A percentile compares a stretch with the other conserved stretches of the same genome.
Evolutionary conservation across 2,888 invertebrate species (phyloP).

Genomic region (Asteroscopus sphinx): DNA sequence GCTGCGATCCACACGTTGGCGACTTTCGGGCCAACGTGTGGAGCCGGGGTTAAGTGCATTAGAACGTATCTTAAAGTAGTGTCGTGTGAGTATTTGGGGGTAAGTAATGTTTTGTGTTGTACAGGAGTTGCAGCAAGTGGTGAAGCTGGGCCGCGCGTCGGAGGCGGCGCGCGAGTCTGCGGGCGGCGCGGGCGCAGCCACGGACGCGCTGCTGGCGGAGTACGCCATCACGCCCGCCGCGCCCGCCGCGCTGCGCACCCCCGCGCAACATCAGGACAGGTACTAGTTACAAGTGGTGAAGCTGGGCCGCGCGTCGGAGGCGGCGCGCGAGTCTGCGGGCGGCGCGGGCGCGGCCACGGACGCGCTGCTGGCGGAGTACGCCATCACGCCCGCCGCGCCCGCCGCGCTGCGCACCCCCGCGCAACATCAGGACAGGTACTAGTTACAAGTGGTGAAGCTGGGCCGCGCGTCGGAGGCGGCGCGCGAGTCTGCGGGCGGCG

Average conservation of each 20-base stretch:
- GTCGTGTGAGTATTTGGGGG: too few relatives aligned
- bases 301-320: slow-evolving; percentile 96
- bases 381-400: slow-evolving; percentile 92
- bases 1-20: too few relatives aligned
- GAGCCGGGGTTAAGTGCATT: too few relatives aligned
- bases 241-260: slow-evolving; percentile 94
- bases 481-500: slow-evolving; percentile 95
- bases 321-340: slow-evolving; percentile 96
- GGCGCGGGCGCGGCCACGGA: slow-evolving; percentile 93
- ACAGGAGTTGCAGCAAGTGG: slow-evolving; percentile 96
- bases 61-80: too few relatives aligned
- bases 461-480: slow-evolving; percentile 97
- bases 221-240: slow-evolving; percentile 94
- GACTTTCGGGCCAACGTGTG: too few relatives aligned
- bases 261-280: slow-evolving; percentile 95
- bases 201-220: slow-evolving; percentile 96
- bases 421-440: slow-evolving; percentile 93
- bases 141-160: slow-evolving; percentile 96
- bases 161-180: slow-evolving; percentile 97
- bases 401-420: slow-evolving; percentile 96
- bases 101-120: background rate
- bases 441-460: slow-evolving; percentile 94
- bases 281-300: slow-evolving; percentile 93
- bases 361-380: slow-evolving; percentile 97
- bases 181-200: slow-evolving; percentile 91